Evolutionary conservation across 2,888 invertebrate species (phyloP).

Genomic region (Gymnoscelis rufifasciata): DNA sequence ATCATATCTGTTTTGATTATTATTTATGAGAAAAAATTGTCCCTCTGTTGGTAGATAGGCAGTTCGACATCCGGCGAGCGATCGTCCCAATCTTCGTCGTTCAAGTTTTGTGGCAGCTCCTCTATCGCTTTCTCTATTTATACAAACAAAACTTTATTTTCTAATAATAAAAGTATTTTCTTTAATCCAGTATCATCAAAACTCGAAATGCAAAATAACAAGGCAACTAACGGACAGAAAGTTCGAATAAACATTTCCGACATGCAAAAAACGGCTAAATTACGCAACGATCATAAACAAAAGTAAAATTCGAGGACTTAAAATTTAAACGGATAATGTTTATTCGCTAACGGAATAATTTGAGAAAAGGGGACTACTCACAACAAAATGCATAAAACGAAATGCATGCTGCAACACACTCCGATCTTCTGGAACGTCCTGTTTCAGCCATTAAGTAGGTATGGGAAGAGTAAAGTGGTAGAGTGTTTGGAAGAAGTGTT

Average conservation of each 20-base stretch:
- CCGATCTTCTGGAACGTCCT: conserved; percentile 59
- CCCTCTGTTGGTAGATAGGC: conserved; percentile 91
- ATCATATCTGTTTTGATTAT: neutral
- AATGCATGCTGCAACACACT: conserved; percentile 69
- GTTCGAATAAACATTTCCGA: conserved; percentile 28
- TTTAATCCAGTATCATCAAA: conserved; percentile 1
- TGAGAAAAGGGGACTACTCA: conserved; percentile 60
- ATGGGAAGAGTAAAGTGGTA: conserved; percentile 29
- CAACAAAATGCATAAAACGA: conserved; percentile 75
- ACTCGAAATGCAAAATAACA: conserved; percentile 41
- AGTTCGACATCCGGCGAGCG: conserved; percentile 87
- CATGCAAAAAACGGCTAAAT: conserved; percentile 1
- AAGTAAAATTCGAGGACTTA: neutral
- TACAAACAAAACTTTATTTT: conserved; percentile 24
- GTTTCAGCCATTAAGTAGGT: conserved; percentile 41
- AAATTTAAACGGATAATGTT: conserved; percentile 19
- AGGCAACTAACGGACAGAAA: conserved; percentile 35
- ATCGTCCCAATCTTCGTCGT: conserved; percentile 83
- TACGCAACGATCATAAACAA: neutral
- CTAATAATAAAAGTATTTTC: conserved; percentile 3
- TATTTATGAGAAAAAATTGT: conserved; percentile 85
- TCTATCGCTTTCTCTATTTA: conserved; percentile 87
- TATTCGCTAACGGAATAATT: neutral
- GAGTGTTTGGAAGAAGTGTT: conserved; percentile 19
- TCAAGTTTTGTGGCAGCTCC: conserved; percentile 80